phyloP scores from a whole-genome alignment of 2,888 invertebrate genomes.

The Lasioglossum zephyrum region DNA sequence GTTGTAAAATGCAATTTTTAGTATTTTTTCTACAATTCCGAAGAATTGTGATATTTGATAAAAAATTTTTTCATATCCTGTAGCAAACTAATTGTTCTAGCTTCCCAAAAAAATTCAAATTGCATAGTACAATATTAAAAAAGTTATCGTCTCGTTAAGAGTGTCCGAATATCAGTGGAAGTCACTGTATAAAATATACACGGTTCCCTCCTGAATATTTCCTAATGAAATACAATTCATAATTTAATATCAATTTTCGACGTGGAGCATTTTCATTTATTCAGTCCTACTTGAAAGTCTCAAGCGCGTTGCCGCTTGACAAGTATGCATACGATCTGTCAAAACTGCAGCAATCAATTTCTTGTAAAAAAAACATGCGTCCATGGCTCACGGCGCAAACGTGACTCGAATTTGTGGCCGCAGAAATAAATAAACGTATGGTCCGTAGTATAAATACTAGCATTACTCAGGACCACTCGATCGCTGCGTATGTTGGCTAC shows the following conservation, averaged over 20 bases:
- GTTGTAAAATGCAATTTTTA: too few species aligned
- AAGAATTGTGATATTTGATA: too few species aligned
- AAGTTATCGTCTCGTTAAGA: too few species aligned
- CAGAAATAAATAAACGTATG: constrained; percentile 37
- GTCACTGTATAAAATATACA: too few species aligned
- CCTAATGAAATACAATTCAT: background rate
- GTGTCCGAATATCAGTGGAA: too few species aligned
- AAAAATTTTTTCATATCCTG: too few species aligned
- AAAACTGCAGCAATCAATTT: background rate
- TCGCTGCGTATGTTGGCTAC: constrained; percentile 24
- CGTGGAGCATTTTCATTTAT: background rate
- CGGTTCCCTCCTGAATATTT: too few species aligned
- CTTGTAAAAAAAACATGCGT: background rate
- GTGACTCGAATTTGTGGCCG: background rate
- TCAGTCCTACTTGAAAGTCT: background rate
- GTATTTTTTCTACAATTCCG: too few species aligned
- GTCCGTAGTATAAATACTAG: constrained; percentile 29
- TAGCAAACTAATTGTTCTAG: too few species aligned
- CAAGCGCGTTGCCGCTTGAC: background rate
- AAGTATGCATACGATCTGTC: background rate
- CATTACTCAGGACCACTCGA: constrained; percentile 45
- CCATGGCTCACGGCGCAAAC: constrained; percentile 2
- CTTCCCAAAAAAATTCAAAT: too few species aligned
- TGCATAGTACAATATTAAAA: too few species aligned
- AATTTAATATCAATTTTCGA: background rate